These are phyloP conservation scores for Proteles cristata DNA, from an alignment of 2,113 vertebrate species.

Conservation along the genomic window DNA sequence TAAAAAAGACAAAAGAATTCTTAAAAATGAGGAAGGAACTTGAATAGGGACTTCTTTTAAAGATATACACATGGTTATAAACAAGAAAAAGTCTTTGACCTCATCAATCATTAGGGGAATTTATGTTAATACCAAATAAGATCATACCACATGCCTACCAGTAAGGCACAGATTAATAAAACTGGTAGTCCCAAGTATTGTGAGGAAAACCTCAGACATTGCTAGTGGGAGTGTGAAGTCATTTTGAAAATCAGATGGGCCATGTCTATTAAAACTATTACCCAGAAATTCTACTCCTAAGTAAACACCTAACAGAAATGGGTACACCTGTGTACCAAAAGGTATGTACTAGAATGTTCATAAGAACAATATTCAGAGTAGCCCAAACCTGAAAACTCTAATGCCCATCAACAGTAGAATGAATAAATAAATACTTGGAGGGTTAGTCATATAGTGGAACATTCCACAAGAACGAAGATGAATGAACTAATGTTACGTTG, in stretches of 20 bases:
- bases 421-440: neutral
- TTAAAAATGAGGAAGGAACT: neutral
- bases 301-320: slow-evolving; percentile 1
- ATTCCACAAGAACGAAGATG: neutral
- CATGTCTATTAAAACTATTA: neutral
- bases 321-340: neutral
- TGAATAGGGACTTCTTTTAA: neutral
- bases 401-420: neutral
- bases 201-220: neutral
- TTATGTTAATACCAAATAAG: neutral
- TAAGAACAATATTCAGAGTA: neutral
- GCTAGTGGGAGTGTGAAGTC: neutral
- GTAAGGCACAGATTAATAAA: neutral
- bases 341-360: neutral
- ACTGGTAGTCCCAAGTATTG: neutral
- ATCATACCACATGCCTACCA: neutral
- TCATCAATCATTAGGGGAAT: neutral
- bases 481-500: neutral
- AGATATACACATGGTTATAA: neutral
- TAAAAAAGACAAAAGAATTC: neutral
- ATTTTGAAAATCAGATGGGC: neutral
- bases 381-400: neutral
- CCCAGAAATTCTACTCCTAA: neutral
- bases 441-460: neutral
- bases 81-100: neutral